Conservation (phyloP, 1,140 invertebrate species). For the Euura lappo region DNA sequence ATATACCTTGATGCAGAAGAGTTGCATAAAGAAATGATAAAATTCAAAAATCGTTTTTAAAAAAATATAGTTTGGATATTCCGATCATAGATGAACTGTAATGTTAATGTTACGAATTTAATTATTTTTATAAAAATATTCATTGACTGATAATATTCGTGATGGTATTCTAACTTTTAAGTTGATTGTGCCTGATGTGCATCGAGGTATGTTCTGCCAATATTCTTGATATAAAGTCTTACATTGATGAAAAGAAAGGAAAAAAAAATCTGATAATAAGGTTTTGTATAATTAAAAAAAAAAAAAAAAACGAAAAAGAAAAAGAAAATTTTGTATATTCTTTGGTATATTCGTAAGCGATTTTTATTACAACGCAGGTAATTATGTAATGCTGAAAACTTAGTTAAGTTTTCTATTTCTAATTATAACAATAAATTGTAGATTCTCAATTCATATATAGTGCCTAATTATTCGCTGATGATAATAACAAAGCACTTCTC, state of each 20-base stretch:
- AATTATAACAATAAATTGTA: no score
- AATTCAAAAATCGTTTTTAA: background rate
- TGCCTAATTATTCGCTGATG: no score
- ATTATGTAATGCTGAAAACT: constrained; percentile 7
- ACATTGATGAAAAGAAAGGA: background rate
- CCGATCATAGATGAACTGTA: no score
- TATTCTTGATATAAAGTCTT: constrained; percentile 3
- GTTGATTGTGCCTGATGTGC: background rate
- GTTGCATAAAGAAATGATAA: background rate
- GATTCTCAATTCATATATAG: no score
- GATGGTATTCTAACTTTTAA: background rate
- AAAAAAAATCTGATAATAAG: background rate
- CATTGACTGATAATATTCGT: background rate
- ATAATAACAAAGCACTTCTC: no score
- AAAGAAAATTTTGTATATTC: background rate
- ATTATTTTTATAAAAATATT: constrained; percentile 5
- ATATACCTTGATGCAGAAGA: background rate
- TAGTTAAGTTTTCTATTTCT: background rate
- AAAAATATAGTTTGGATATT: background rate
- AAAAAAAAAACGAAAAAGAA: no score
- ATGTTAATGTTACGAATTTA: background rate
- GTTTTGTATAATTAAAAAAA: background rate
- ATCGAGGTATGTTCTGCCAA: background rate
- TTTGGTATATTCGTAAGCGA: background rate
- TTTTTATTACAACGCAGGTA: no score